Conservation (phyloP, 2,113 vertebrate genomes). For the Thamnophis sirtalis region DNA sequence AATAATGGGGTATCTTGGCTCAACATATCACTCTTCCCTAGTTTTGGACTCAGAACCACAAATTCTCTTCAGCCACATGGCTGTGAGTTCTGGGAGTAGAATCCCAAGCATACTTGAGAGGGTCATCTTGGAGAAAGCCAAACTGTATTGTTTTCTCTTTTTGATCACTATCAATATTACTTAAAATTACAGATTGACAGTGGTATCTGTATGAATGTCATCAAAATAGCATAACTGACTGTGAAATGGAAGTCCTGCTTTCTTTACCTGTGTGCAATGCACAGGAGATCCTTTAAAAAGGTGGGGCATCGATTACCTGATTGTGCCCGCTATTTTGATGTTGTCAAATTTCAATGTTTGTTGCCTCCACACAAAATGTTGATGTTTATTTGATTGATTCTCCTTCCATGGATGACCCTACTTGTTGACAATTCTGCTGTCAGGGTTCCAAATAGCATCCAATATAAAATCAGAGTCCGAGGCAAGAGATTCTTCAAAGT, state of each 20-base stretch:
- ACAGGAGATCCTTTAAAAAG: not conserved
- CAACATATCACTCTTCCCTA: constrained; percentile 41
- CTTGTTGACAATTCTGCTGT: constrained; percentile 26
- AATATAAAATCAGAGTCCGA: too few species aligned
- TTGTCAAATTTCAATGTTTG: not conserved
- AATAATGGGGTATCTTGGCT: constrained; percentile 28
- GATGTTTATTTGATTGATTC: not conserved
- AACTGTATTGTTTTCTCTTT: not conserved
- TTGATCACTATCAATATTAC: not conserved
- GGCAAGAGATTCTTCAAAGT: too few species aligned
- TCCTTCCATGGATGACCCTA: not conserved
- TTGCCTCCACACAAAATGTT: not conserved
- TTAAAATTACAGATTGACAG: not conserved
- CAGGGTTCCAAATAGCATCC: too few species aligned
- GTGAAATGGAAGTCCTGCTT: not conserved
- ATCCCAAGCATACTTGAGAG: not conserved
- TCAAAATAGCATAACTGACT: not conserved
- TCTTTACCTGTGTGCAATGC: not conserved
- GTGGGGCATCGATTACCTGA: not conserved
- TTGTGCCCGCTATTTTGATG: not conserved
- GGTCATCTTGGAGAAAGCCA: not conserved
- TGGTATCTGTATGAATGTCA: not conserved
- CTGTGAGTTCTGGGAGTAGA: constrained; percentile 47
- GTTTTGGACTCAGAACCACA: constrained; percentile 22
- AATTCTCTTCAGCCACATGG: not conserved